These are phyloP conservation scores for Drosophila mulleri DNA, from an alignment of 2,888 invertebrate species.

Conservation along the genomic window DNA sequence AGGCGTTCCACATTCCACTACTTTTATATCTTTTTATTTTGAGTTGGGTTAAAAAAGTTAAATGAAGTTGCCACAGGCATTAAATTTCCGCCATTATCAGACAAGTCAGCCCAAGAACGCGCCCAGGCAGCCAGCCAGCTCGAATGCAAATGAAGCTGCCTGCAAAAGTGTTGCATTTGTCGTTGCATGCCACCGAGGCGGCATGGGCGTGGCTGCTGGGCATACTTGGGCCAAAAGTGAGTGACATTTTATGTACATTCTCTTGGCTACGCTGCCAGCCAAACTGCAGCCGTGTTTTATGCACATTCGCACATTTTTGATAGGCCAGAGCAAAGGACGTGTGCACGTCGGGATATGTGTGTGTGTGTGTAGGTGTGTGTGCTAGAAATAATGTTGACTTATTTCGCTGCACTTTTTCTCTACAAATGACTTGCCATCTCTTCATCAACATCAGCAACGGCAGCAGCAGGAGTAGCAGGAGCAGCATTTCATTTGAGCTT, in stretches of 20 bases:
- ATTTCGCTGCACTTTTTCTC: constrained; percentile 65
- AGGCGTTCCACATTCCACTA: constrained; percentile 48
- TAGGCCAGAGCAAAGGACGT: not conserved
- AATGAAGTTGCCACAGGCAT: constrained; percentile 75
- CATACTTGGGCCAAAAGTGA: constrained; percentile 59
- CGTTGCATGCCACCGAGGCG: constrained; percentile 50
- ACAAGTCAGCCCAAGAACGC: constrained; percentile 38
- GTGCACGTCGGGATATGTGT: not conserved
- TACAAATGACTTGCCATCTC: constrained; percentile 56
- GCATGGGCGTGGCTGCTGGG: constrained; percentile 38
- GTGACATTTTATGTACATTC: constrained; percentile 81
- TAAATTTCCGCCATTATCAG: constrained; percentile 68
- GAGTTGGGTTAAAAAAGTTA: constrained; percentile 74
- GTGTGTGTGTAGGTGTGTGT: not conserved
- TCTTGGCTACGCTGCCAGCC: constrained; percentile 29
- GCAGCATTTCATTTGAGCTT: constrained; percentile 45
- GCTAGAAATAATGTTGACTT: constrained; percentile 55
- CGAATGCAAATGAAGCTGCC: constrained; percentile 55
- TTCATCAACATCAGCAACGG: constrained; percentile 35
- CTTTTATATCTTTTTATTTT: constrained; percentile 72
- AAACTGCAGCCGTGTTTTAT: constrained; percentile 57
- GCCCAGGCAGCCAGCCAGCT: not conserved
- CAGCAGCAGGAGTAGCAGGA: not conserved
- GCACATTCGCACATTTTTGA: constrained; percentile 41
- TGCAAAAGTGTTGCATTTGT: constrained; percentile 55